Evolutionary conservation across 2,797 vertebrate genomes (phyloP).

Genomic region (Sebastes goodei): DNA sequence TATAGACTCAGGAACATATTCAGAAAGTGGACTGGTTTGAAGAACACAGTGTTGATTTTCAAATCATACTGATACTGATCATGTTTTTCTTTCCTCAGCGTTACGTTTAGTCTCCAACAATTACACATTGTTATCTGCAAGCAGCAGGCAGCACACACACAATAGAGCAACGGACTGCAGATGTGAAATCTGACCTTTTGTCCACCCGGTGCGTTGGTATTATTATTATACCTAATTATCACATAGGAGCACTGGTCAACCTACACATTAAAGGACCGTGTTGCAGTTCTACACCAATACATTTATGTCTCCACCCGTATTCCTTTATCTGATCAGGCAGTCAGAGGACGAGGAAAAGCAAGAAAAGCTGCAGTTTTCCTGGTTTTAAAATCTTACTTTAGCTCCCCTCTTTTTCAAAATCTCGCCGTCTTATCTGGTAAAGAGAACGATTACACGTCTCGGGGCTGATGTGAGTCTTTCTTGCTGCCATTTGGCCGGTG

Average conservation of each 20-base stretch:
- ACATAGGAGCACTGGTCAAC: not conserved
- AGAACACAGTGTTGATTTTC: not conserved
- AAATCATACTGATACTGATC: not conserved
- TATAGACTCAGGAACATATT: no score
- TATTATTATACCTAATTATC: not conserved
- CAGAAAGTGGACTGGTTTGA: not conserved
- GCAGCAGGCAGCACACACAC: not conserved
- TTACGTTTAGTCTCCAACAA: not conserved
- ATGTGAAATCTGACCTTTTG: not conserved
- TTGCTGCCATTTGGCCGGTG: slow-evolving; percentile 44
- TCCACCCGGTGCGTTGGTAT: not conserved
- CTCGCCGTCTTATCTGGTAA: slow-evolving; percentile 19
- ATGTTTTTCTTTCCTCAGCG: not conserved
- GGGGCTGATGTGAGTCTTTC: slow-evolving; percentile 28
- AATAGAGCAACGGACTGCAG: not conserved
- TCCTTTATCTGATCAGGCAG: not conserved
- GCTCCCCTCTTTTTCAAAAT: not conserved
- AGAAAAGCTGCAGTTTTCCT: not conserved
- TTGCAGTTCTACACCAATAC: not conserved
- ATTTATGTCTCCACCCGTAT: not conserved
- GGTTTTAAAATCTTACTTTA: not conserved
- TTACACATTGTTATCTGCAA: not conserved
- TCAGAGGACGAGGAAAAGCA: not conserved
- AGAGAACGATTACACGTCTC: slow-evolving; percentile 27
- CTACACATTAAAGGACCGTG: not conserved